Base-by-base conservation (phyloP, 2,888 invertebrate genomes). In the Ametastegia equiseti region DNA sequence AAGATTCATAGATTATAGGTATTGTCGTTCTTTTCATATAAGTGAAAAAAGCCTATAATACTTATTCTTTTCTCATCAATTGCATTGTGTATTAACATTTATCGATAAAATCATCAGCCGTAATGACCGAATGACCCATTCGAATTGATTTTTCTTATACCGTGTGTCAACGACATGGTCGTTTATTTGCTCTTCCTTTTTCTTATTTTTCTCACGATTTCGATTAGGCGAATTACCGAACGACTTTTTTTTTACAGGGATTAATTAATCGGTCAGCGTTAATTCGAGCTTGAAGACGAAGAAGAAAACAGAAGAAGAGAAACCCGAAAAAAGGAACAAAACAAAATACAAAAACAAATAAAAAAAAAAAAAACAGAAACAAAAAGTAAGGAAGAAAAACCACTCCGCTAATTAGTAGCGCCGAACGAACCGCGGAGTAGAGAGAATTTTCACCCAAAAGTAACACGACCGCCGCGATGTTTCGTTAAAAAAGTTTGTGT, bases 201-300 rank as follows among this genome's bases (percentile, higher is more conserved):
- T 71, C n/a, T 27, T 71, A 45, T 30, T 30, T 67, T 67, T 67
- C 6, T 65, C 1, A 42, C 67, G 11, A 23, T 39, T 67, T 27
- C 27, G 71, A 47, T 47, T 13, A 30, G 27, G 45, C 45, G 47
- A 71, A 47, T 71, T 4, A 71, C 23, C 42, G n/a, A 36, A 23
- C 3, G 9, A 23, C 36, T 36, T 36, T 69, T 45, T 69, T 75
- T 47, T 36, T 11, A n/a, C 75, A 75, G 75, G 75, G 54, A 23
- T 75, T 75, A 75, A 39, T 75, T 39, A 75, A 75, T 75, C 75
- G 75, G 33, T 75, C 54, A 30, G 36, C 75, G 75, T 75, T 75
- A 54, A 75, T 54, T 54, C 23, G 50, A 33, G 54, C 33, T 11
- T n/a, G 54, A 6, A 15, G 45, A 45, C 15, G n/a, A 11, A 71